Evolutionary conservation across 2,888 invertebrate genomes (phyloP).

Genomic region (Nymphalis urticae): DNA sequence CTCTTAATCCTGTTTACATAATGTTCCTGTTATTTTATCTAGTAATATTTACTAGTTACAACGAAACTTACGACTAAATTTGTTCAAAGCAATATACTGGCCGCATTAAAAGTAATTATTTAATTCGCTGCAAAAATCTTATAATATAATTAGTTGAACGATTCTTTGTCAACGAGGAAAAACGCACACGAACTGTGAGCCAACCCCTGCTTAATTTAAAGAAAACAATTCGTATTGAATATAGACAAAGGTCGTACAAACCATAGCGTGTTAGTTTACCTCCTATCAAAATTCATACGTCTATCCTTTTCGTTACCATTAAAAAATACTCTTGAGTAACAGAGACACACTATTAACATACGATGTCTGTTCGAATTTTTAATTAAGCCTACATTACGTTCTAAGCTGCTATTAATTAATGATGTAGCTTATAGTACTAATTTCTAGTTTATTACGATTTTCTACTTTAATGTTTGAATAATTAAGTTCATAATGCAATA

Average conservation of each 20-base stretch:
- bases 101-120: no score
- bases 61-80: no score
- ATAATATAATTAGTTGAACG: not conserved
- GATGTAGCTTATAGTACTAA: conserved; percentile 23
- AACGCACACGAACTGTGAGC: not conserved
- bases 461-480: not conserved
- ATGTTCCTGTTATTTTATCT: no score
- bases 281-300: not conserved
- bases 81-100: no score
- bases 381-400: not conserved
- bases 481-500: conserved; percentile 8
- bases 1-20: no score
- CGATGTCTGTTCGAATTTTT: not conserved
- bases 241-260: not conserved
- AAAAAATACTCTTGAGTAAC: not conserved
- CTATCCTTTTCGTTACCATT: not conserved
- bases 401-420: conserved; percentile 22
- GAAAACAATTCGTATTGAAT: not conserved
- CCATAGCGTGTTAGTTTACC: not conserved
- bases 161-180: conserved; percentile 2
- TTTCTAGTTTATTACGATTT: not conserved
- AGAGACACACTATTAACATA: conserved; percentile 6
- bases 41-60: no score
- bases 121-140: no score
- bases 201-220: not conserved